Percentiles rank a stretch among this genome's conserved stretches.
phyloP scores from a whole-genome alignment of 2,888 invertebrate species.

The Amphipoea oculea region DNA sequence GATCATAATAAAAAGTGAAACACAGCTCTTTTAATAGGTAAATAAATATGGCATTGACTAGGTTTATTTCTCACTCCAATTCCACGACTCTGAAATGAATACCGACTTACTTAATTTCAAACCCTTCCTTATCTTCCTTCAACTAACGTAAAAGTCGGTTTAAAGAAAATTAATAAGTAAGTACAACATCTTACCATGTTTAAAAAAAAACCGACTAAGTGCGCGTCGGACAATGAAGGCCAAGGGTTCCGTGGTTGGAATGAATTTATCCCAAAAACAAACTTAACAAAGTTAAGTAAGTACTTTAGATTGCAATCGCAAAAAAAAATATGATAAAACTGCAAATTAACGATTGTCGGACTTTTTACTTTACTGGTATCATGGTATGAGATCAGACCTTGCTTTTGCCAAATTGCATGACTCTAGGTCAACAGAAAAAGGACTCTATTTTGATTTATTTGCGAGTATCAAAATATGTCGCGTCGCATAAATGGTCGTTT shows the following conservation, averaged over 20 bases:
- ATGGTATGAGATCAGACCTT: not conserved
- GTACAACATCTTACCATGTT: not conserved
- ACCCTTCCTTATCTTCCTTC: not conserved
- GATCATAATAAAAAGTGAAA: conserved; percentile 17
- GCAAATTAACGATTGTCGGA: not conserved
- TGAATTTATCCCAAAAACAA: not conserved
- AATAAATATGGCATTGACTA: conserved; percentile 20
- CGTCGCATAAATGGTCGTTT: not conserved
- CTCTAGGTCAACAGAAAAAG: not conserved
- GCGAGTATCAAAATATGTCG: not conserved
- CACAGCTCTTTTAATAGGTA: conserved; percentile 6
- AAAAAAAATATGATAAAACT: not conserved
- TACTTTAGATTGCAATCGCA: too few relatives aligned
- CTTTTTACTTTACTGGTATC: not conserved
- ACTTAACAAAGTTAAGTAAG: too few relatives aligned
- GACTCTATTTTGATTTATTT: not conserved
- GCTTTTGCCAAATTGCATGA: not conserved
- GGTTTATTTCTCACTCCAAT: too few relatives aligned
- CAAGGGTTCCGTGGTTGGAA: not conserved
- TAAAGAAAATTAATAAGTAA: not conserved
- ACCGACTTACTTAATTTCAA: not conserved
- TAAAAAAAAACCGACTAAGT: not conserved
- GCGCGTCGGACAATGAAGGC: not conserved
- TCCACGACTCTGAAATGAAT: not conserved
- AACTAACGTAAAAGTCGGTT: not conserved